phyloP scores from a whole-genome alignment of 35 echinoderm and acorn worm genomes.

The Holothuria glaberrima region DNA sequence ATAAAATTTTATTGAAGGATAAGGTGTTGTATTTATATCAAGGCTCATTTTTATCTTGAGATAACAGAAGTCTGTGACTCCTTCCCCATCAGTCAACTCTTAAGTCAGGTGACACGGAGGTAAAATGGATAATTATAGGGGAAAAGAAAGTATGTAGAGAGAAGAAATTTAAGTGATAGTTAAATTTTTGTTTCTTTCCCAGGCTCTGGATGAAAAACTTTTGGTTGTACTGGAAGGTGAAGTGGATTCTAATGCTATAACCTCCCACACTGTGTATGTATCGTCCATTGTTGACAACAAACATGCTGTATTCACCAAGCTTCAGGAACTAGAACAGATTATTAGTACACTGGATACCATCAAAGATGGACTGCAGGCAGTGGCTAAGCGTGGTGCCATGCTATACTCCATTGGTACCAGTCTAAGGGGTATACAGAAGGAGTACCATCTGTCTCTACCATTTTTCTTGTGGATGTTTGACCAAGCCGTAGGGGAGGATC shows the following conservation, averaged over 20 bases:
- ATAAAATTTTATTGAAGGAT: too few species aligned
- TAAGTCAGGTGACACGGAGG: too few species aligned
- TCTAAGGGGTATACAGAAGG: constrained; percentile 76
- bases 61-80: too few species aligned
- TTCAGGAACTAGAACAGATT: constrained; percentile 74
- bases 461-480: constrained; percentile 95
- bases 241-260: constrained; percentile 80
- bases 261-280: constrained; percentile 88
- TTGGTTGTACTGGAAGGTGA: constrained; percentile 78
- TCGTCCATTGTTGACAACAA: constrained; percentile 94
- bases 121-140: background rate
- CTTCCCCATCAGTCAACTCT: too few species aligned
- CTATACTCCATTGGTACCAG: constrained; percentile 78
- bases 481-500: constrained; percentile 87
- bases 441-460: constrained; percentile 89
- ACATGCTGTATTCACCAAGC: constrained; percentile 75
- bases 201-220: constrained; percentile 81
- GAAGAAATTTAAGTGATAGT: too few species aligned
- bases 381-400: constrained; percentile 96
- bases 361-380: constrained; percentile 69
- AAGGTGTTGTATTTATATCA: too few species aligned
- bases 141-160: background rate
- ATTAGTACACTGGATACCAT: constrained; percentile 73
- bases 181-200: background rate
- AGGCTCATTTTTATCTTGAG: too few species aligned